A percentile compares a stretch with the other conserved stretches of the same genome.
Conservation (phyloP, 2,888 invertebrate species). For the Sinotaia quadrata region DNA sequence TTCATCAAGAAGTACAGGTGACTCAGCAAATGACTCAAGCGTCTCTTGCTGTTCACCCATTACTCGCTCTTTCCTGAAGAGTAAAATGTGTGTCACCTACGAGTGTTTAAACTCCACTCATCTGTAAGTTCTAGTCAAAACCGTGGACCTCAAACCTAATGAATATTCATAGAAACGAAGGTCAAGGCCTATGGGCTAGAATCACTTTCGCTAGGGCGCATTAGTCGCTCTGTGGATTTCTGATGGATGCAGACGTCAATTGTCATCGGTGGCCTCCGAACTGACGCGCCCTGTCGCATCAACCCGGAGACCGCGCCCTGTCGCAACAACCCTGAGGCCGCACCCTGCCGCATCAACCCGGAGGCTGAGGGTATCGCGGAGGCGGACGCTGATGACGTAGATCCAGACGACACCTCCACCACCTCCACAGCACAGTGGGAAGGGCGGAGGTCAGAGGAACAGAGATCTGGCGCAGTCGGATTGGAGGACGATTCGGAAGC, state of each 20-base stretch:
- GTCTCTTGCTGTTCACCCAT: no score
- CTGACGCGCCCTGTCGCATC: slow-evolving; percentile 40
- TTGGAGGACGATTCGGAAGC: slow-evolving; percentile 59
- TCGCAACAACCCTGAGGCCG: slow-evolving; percentile 18
- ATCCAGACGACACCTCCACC: slow-evolving; percentile 4
- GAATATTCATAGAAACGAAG: no score
- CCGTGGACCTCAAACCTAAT: no score
- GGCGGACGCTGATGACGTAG: background rate
- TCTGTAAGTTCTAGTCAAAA: no score
- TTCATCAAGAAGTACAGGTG: no score
- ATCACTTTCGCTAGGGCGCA: slow-evolving; percentile 50
- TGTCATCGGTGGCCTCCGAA: slow-evolving; percentile 42
- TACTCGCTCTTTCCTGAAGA: no score
- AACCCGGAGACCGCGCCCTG: slow-evolving; percentile 45
- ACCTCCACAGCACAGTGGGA: slow-evolving; percentile 11
- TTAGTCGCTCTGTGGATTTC: slow-evolving; percentile 54
- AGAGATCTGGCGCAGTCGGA: slow-evolving; percentile 21
- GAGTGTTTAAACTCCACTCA: no score
- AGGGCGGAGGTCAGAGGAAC: slow-evolving; percentile 17
- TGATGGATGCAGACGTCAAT: slow-evolving; percentile 56
- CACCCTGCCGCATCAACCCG: no score
- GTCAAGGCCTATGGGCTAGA: slow-evolving; percentile 44
- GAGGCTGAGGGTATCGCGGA: background rate
- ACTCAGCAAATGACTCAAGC: no score
- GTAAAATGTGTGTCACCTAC: no score